Conservation (phyloP, 2,888 invertebrate species). For the Macaria notata region DNA sequence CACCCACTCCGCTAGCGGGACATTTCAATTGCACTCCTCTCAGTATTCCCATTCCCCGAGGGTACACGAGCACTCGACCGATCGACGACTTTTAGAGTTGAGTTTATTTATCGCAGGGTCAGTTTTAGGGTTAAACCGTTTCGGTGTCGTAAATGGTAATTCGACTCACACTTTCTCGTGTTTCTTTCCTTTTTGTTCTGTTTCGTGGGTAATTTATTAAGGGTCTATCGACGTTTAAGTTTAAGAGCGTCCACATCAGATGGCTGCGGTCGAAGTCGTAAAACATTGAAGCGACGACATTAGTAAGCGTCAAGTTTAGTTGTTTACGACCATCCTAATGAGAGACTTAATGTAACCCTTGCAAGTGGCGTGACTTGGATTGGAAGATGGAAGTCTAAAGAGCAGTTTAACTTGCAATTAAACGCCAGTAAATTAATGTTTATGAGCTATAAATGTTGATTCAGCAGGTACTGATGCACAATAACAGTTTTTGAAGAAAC, state of each 20-base stretch:
- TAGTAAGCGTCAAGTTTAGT: conserved; percentile 70
- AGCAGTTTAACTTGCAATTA: too few species aligned
- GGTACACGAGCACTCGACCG: conserved; percentile 48
- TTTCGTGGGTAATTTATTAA: conserved; percentile 47
- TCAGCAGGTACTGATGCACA: too few species aligned
- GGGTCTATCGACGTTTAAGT: conserved; percentile 46
- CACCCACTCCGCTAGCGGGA: conserved; percentile 75
- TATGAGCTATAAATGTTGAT: too few species aligned
- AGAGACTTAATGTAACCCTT: conserved; percentile 47
- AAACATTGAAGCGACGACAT: conserved; percentile 67
- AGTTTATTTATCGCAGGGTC: conserved; percentile 25
- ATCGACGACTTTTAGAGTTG: conserved; percentile 21
- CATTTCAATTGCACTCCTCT: conserved; percentile 76
- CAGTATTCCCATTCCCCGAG: conserved; percentile 33
- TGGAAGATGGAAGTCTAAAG: neutral
- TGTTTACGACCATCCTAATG: conserved; percentile 74
- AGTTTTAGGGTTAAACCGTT: conserved; percentile 26
- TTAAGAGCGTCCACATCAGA: conserved; percentile 48
- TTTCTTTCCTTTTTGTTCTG: conserved; percentile 22
- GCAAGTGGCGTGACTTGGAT: conserved; percentile 54
- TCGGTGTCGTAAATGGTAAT: conserved; percentile 46
- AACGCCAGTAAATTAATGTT: too few species aligned
- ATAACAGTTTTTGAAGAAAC: too few species aligned
- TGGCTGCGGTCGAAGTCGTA: conserved; percentile 57
- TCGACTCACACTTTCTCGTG: conserved; percentile 46